phyloP scores from a whole-genome alignment of 2,113 vertebrate species.

The Onychorhynchus coronatus region DNA sequence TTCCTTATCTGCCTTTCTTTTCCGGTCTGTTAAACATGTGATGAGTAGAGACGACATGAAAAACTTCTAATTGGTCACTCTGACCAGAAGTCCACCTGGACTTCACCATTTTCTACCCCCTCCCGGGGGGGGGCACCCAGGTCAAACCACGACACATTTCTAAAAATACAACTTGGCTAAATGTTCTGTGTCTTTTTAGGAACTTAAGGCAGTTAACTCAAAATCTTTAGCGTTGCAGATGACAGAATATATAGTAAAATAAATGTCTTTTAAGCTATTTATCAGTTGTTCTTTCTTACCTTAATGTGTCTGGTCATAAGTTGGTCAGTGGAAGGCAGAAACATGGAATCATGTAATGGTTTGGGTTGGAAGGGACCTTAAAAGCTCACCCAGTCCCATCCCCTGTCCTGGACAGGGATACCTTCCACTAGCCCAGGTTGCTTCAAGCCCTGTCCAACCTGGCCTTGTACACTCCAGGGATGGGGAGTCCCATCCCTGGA shows the following conservation, averaged over 20 bases:
- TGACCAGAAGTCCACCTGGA: too few relatives aligned
- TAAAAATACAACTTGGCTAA: background rate
- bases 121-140: too few relatives aligned
- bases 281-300: background rate
- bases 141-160: too few relatives aligned
- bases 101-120: too few relatives aligned
- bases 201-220: background rate
- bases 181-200: background rate
- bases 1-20: too few relatives aligned
- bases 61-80: too few relatives aligned
- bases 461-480: background rate
- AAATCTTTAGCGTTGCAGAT: background rate
- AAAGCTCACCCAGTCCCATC: background rate
- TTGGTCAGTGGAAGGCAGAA: background rate
- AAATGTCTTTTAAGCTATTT: background rate
- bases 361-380: background rate
- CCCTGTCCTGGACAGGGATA: background rate
- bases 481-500: background rate
- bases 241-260: background rate
- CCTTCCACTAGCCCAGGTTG: rapidly evolving
- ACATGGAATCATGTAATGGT: background rate
- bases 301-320: background rate
- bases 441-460: background rate
- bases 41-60: too few relatives aligned
- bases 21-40: too few relatives aligned